A percentile compares a stretch with the other conserved stretches of the same genome.
Evolutionary conservation across 2,113 vertebrate genomes (phyloP).

Genomic region (Talpa occidentalis): DNA sequence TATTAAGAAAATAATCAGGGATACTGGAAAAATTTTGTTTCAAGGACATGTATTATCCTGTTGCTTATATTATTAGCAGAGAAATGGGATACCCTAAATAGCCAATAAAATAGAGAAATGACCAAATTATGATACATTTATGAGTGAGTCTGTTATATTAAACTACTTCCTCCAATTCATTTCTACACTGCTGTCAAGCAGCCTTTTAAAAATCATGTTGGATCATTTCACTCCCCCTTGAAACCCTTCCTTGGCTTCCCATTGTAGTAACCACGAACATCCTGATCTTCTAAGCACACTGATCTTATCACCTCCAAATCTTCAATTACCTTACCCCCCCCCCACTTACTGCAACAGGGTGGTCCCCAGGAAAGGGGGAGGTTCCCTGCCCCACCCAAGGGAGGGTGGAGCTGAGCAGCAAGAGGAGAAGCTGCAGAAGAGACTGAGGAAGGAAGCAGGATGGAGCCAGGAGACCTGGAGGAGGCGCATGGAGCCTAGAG

Average conservation of each 20-base stretch:
- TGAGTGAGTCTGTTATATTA: not conserved
- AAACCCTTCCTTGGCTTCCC: not conserved
- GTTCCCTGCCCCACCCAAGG: too few relatives aligned
- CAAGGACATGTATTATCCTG: not conserved
- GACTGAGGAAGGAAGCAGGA: too few relatives aligned
- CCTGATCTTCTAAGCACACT: not conserved
- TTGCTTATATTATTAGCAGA: not conserved
- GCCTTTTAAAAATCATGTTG: not conserved
- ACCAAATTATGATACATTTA: not conserved
- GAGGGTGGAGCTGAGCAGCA: too few relatives aligned
- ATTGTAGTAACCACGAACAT: not conserved
- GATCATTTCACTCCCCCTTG: not conserved
- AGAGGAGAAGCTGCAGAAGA: too few relatives aligned
- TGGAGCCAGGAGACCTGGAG: too few relatives aligned
- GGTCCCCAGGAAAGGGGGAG: too few relatives aligned
- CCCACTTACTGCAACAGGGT: too few relatives aligned
- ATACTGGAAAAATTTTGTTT: conserved; percentile 12
- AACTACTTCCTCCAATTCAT: conserved; percentile 7
- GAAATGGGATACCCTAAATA: not conserved
- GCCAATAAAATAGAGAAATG: conserved; percentile 6
- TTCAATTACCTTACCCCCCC: not conserved
- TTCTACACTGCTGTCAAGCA: not conserved
- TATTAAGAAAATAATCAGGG: conserved; percentile 37
- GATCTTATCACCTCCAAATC: not conserved
- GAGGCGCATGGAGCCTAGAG: too few relatives aligned